A percentile compares a stretch with the other conserved stretches of the same genome.
These are phyloP conservation scores for Leucophenga varia DNA, from an alignment of 1,140 invertebrate genomes.

Conservation along the genomic window DNA sequence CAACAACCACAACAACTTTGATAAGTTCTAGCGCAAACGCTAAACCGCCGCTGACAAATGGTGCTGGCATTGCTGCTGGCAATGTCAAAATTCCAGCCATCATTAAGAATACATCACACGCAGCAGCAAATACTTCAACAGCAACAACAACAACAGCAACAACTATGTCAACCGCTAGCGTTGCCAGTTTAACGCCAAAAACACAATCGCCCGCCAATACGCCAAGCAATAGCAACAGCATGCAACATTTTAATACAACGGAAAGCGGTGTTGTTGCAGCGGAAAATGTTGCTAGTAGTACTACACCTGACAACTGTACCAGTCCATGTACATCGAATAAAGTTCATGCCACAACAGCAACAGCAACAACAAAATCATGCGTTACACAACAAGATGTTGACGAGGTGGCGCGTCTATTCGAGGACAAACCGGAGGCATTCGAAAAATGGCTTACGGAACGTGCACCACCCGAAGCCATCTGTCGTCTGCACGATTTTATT, in stretches of 20 bases:
- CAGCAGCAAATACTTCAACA: background rate
- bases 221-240: constrained; percentile 16
- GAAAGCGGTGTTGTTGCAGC: no score
- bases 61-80: constrained; percentile 13
- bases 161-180: constrained; percentile 11
- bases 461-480: constrained; percentile 67
- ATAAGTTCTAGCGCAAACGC: constrained; percentile 4
- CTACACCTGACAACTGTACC: no score
- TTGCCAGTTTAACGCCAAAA: constrained; percentile 13
- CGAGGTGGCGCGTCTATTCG: constrained; percentile 49
- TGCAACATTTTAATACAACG: no score
- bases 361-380: no score
- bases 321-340: no score
- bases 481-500: constrained; percentile 59
- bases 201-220: background rate
- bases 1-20: constrained; percentile 11
- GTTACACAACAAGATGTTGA: constrained; percentile 47
- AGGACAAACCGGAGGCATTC: constrained; percentile 61
- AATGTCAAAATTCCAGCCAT: background rate
- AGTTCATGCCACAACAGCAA: no score
- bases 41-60: constrained; percentile 34
- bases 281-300: no score
- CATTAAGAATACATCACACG: background rate
- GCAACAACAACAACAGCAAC: constrained; percentile 6
- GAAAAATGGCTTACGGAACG: constrained; percentile 74